These are phyloP conservation scores for Oceanites oceanicus DNA, from an alignment of 2,113 vertebrate species.

Conservation along the genomic window DNA sequence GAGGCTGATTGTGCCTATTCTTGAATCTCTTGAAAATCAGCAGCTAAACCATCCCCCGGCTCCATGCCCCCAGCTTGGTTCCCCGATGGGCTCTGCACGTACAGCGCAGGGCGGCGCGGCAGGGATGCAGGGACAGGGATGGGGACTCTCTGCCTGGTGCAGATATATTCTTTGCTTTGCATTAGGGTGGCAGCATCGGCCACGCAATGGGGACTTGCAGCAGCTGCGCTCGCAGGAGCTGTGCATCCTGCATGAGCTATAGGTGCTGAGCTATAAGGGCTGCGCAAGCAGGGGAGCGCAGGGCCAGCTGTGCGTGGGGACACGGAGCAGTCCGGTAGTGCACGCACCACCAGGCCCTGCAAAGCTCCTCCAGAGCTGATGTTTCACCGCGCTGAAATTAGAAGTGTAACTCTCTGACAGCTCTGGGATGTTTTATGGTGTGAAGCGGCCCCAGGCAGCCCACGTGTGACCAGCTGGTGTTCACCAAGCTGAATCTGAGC, in stretches of 20 bases:
- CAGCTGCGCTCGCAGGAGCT: background rate
- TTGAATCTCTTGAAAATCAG: background rate
- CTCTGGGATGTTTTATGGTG: background rate
- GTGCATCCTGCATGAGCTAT: rapidly evolving
- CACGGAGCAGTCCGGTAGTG: rapidly evolving
- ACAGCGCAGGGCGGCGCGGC: rapidly evolving
- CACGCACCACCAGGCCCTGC: too few relatives aligned
- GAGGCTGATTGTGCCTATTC: background rate
- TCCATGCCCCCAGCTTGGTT: background rate
- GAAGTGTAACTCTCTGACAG: background rate
- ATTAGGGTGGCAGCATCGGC: slow-evolving; percentile 55
- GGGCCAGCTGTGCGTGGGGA: rapidly evolving
- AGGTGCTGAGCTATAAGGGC: background rate
- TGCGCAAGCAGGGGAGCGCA: background rate
- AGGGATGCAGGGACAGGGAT: rapidly evolving
- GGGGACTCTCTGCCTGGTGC: background rate
- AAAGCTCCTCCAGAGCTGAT: background rate
- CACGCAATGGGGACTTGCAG: background rate
- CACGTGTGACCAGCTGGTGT: rapidly evolving
- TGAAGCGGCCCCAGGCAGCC: background rate
- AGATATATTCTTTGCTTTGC: background rate
- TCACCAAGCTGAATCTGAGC: background rate
- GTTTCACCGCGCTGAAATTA: background rate
- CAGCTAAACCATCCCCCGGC: background rate
- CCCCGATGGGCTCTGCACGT: background rate